Evolutionary conservation across 2,797 vertebrate genomes (phyloP).

Genomic region (Phaenicophaeus curvirostris): DNA sequence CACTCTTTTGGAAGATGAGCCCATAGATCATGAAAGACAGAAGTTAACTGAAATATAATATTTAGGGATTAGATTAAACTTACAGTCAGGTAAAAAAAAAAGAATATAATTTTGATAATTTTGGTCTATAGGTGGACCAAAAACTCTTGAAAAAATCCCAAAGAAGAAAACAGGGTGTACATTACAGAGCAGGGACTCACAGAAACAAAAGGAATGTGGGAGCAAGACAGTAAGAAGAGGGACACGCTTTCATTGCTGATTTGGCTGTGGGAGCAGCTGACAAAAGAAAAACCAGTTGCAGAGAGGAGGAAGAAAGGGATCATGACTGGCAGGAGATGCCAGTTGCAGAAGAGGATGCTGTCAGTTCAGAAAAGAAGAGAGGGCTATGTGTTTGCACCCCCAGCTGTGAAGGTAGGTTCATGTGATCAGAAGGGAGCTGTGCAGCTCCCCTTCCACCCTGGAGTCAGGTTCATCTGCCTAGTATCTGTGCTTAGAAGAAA

Average conservation of each 20-base stretch:
- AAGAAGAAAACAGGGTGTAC: background rate
- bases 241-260: background rate
- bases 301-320: background rate
- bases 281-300: background rate
- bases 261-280: background rate
- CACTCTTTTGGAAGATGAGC: background rate
- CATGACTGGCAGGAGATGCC: background rate
- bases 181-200: background rate
- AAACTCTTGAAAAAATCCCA: background rate
- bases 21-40: background rate
- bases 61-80: background rate
- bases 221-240: background rate
- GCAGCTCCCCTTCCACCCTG: fast-evolving
- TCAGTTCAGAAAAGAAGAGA: background rate
- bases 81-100: background rate
- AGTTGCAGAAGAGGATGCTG: background rate
- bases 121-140: background rate
- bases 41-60: conserved; percentile 46
- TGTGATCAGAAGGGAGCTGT: background rate
- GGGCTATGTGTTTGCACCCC: background rate
- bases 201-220: background rate
- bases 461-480: background rate
- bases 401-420: background rate
- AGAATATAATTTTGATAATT: background rate
- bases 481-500: background rate